A percentile compares a stretch with the other conserved stretches of the same genome.
Evolutionary conservation across 2,797 vertebrate genomes (phyloP).

Genomic region (Pangasius krempfi): DNA sequence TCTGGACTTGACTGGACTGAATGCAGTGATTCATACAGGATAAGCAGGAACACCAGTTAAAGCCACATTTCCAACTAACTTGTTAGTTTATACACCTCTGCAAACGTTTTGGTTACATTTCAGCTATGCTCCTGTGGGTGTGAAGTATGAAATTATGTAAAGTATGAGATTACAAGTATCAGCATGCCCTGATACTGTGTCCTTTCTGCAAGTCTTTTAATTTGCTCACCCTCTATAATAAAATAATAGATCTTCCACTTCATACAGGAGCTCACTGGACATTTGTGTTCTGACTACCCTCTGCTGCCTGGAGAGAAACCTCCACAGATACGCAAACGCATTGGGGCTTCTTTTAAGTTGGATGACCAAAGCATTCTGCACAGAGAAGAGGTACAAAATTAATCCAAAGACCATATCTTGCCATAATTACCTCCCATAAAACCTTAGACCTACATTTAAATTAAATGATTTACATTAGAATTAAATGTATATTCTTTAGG

Average conservation of each 20-base stretch:
- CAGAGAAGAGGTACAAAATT: constrained; percentile 72
- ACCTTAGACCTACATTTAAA: background rate
- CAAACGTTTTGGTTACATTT: constrained; percentile 14
- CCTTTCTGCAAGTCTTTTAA: background rate
- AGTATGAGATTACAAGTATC: constrained; percentile 1
- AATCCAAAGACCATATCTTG: background rate
- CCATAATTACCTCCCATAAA: background rate
- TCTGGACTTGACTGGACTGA: constrained; percentile 65
- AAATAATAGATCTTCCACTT: constrained; percentile 7
- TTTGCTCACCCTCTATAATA: background rate
- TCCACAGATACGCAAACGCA: constrained; percentile 84
- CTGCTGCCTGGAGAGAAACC: constrained; percentile 83
- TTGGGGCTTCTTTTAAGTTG: constrained; percentile 87
- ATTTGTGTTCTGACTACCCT: constrained; percentile 84
- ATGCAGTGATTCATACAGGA: constrained; percentile 42
- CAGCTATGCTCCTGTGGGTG: background rate
- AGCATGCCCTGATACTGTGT: background rate
- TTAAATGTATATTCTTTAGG: background rate
- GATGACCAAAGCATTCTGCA: constrained; percentile 80
- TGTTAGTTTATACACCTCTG: constrained; percentile 13
- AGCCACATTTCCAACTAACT: constrained; percentile 25
- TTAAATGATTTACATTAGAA: too few relatives aligned
- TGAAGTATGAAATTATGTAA: background rate
- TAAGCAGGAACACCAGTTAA: constrained; percentile 41
- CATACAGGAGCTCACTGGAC: constrained; percentile 86